phyloP scores from a whole-genome alignment of 2,888 invertebrate species.

The Tanypteryx hageni region DNA sequence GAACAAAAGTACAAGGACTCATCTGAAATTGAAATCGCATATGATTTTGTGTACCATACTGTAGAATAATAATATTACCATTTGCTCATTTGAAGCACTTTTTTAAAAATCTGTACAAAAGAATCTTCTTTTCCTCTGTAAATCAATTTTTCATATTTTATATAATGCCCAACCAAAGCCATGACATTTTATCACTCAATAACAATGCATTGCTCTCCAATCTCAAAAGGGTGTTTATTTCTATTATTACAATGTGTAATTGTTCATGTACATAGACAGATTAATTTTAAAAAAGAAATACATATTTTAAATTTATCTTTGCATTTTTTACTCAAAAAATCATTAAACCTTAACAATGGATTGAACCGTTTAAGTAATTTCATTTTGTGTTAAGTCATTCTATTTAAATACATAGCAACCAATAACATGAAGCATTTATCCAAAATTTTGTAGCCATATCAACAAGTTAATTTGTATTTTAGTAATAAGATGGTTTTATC shows the following conservation, averaged over 20 bases:
- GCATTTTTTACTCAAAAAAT: neutral
- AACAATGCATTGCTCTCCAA: slow-evolving; percentile 59
- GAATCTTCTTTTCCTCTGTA: slow-evolving; percentile 49
- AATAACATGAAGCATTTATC: neutral
- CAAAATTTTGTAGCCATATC: too few species aligned
- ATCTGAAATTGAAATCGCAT: slow-evolving; percentile 42
- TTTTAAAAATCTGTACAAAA: slow-evolving; percentile 44
- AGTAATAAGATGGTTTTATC: neutral
- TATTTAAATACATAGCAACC: neutral
- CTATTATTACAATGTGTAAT: slow-evolving; percentile 58
- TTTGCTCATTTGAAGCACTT: slow-evolving; percentile 56
- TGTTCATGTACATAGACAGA: slow-evolving; percentile 54
- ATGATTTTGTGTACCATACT: slow-evolving; percentile 40
- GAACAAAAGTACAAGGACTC: slow-evolving; percentile 56
- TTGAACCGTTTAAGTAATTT: neutral
- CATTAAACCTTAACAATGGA: neutral
- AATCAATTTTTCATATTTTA: slow-evolving; percentile 44
- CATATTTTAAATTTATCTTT: slow-evolving; percentile 56
- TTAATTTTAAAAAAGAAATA: slow-evolving; percentile 60
- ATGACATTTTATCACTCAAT: slow-evolving; percentile 47
- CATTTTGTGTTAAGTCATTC: neutral
- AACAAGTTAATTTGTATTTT: neutral
- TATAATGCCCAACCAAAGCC: slow-evolving; percentile 61
- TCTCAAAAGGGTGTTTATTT: slow-evolving; percentile 61
- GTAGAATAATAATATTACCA: slow-evolving; percentile 62